Percentiles rank a stretch among this genome's conserved stretches.
These are phyloP conservation scores for Anguilla pacifica DNA, from an alignment of 2,797 vertebrate genomes.

Conservation along the genomic window DNA sequence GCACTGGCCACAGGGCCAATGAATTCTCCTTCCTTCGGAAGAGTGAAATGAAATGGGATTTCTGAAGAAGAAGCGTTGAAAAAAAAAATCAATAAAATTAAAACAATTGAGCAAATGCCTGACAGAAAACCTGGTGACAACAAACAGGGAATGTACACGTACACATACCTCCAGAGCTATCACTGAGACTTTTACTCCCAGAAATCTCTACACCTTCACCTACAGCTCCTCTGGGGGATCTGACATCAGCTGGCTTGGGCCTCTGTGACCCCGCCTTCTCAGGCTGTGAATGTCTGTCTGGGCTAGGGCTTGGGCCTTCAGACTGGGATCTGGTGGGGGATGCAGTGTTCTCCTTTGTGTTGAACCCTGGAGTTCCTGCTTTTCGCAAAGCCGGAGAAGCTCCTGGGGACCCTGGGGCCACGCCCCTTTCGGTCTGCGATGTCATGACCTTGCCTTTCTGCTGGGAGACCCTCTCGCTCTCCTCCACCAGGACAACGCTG, in stretches of 20 bases:
- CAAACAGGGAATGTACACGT: neutral
- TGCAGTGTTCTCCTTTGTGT: neutral
- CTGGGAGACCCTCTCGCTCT: constrained; percentile 56
- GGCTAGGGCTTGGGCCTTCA: constrained; percentile 24
- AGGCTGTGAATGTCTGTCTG: constrained; percentile 51
- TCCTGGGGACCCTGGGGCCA: neutral
- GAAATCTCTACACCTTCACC: constrained; percentile 48
- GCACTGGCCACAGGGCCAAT: constrained; percentile 77
- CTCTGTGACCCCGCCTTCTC: constrained; percentile 27
- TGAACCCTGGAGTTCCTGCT: neutral
- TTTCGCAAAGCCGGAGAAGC: constrained; percentile 39
- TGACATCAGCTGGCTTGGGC: constrained; percentile 32
- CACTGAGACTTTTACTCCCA: constrained; percentile 76
- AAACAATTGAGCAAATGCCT: neutral
- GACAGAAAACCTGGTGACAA: neutral
- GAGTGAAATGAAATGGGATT: constrained; percentile 84
- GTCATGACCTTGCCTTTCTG: constrained; percentile 30
- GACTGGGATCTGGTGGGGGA: constrained; percentile 50
- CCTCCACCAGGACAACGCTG: constrained; percentile 48
- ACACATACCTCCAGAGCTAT: constrained; percentile 83
- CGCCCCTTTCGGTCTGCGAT: constrained; percentile 37
- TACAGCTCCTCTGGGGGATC: constrained; percentile 23
- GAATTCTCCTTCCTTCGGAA: constrained; percentile 86
- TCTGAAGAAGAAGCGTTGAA: constrained; percentile 65
- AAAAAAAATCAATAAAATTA: neutral